phyloP scores from a whole-genome alignment of 2,888 invertebrate genomes.

The Pocota personata region DNA sequence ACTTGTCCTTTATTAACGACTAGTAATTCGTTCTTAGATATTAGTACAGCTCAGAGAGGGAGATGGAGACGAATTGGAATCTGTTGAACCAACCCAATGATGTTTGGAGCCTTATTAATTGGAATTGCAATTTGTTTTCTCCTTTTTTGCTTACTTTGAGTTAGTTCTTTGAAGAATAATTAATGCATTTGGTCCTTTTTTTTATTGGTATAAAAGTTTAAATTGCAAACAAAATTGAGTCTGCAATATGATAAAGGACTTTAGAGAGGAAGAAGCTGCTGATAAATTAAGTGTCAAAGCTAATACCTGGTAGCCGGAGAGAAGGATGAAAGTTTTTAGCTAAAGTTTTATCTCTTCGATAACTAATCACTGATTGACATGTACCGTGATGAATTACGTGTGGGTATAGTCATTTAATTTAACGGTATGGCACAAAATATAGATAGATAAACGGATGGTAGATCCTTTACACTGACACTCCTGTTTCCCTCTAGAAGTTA shows the following conservation, averaged over 20 bases:
- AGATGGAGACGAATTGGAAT: conserved; percentile 5
- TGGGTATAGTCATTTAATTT: not conserved
- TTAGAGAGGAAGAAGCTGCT: not conserved
- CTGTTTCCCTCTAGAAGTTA: too few species aligned
- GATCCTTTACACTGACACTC: too few species aligned
- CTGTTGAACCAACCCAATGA: conserved; percentile 38
- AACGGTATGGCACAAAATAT: not conserved
- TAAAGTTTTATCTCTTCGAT: conserved; percentile 9
- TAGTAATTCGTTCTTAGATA: conserved; percentile 46
- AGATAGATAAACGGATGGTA: too few species aligned
- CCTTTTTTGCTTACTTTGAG: not conserved
- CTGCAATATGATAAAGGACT: not conserved
- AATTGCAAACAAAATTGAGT: conserved; percentile 17
- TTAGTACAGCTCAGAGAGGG: conserved; percentile 11
- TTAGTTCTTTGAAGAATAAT: not conserved
- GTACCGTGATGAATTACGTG: conserved; percentile 5
- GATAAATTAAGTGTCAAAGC: conserved; percentile 49
- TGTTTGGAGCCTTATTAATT: conserved; percentile 55
- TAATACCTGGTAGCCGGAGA: not conserved
- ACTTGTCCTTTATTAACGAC: conserved; percentile 22
- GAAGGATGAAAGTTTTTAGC: not conserved
- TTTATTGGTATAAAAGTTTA: conserved; percentile 5
- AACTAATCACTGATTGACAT: not conserved
- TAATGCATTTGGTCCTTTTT: not conserved
- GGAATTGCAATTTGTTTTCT: conserved; percentile 53